Percentiles rank a stretch among this genome's conserved stretches.
Conservation (phyloP, 1,140 invertebrate genomes). For the Acromyrmex echinatior region DNA sequence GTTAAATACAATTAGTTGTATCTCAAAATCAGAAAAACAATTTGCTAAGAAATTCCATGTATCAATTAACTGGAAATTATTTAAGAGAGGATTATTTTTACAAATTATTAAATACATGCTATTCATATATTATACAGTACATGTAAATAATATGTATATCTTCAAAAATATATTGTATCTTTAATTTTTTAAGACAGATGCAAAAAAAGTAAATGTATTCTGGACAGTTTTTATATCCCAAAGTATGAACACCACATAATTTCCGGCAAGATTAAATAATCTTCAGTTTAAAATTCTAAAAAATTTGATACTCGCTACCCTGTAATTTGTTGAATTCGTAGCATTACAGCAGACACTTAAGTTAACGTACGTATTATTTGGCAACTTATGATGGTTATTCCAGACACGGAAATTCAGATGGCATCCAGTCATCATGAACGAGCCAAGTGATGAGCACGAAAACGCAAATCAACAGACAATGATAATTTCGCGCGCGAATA, state of each 20-base stretch:
- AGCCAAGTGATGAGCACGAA: conserved; percentile 55
- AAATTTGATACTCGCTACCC: not conserved
- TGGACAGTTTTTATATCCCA: not conserved
- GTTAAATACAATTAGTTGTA: not conserved
- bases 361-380: conserved; percentile 7
- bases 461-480: conserved; percentile 73
- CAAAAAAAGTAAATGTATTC: not conserved
- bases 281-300: not conserved
- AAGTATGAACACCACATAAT: not conserved
- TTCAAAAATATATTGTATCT: not conserved
- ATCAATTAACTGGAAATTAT: not conserved
- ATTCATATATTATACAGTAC: not conserved
- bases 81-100: not conserved
- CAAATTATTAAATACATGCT: not conserved
- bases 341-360: not conserved
- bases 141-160: not conserved
- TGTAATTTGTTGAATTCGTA: conserved; percentile 23
- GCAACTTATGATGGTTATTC: conserved; percentile 10
- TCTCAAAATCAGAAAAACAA: not conserved
- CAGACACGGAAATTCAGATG: conserved; percentile 35
- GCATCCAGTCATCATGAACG: conserved; percentile 54
- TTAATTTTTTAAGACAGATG: not conserved
- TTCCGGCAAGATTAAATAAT: conserved; percentile 19
- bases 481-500: conserved; percentile 81
- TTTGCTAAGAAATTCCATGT: not conserved